Evolutionary conservation across 2,888 invertebrate genomes (phyloP).

Genomic region (Lithodes maja): DNA sequence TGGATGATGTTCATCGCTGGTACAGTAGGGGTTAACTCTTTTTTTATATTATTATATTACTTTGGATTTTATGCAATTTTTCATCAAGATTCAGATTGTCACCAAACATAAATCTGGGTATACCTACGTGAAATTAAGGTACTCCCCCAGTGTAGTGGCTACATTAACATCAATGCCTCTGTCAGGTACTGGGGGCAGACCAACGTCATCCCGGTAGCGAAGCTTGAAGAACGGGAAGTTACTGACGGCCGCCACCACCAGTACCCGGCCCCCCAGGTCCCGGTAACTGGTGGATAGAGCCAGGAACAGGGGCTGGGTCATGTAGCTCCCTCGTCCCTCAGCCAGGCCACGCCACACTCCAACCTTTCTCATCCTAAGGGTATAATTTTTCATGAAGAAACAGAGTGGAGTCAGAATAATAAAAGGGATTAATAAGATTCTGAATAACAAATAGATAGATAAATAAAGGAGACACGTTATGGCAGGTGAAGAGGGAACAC

Average conservation of each 20-base stretch:
- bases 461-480: too few species aligned
- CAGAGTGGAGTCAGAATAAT: too few species aligned
- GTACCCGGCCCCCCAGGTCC: background rate
- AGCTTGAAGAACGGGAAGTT: conserved; percentile 5
- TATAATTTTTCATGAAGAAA: too few species aligned
- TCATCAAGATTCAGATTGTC: too few species aligned
- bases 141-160: background rate
- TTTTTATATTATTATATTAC: too few species aligned
- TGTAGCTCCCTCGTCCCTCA: background rate
- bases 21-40: too few species aligned
- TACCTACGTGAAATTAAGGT: conserved; percentile 4
- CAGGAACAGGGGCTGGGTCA: background rate
- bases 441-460: too few species aligned
- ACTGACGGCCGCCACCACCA: background rate
- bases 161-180: background rate
- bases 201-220: background rate
- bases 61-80: too few species aligned
- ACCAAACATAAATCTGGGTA: background rate
- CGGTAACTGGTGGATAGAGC: background rate
- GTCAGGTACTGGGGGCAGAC: conserved; percentile 1
- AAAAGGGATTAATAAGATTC: too few species aligned
- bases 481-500: too few species aligned
- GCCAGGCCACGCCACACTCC: background rate
- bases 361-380: too few species aligned
- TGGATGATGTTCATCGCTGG: too few species aligned